A percentile compares a stretch with the other conserved stretches of the same genome.
These are phyloP conservation scores for Siderastrea radians DNA, from an alignment of 92 coral and sea anemone species.

Conservation along the genomic window DNA sequence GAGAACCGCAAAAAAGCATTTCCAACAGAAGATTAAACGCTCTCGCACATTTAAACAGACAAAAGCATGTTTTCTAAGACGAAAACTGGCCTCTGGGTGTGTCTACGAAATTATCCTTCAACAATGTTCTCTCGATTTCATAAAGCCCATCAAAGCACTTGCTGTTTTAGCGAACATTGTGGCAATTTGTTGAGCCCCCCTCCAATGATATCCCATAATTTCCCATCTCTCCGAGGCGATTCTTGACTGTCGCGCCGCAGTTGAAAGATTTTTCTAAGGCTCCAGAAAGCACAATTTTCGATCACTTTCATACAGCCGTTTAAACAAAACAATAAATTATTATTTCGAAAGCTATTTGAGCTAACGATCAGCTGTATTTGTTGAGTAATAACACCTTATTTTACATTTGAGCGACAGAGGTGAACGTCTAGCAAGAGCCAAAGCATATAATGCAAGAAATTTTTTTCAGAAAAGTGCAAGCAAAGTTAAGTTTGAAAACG, in stretches of 20 bases:
- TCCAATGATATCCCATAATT: constrained; percentile 97
- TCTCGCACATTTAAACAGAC: not conserved
- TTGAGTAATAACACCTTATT: not conserved
- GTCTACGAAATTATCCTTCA: constrained; percentile 56
- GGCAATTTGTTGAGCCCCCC: constrained; percentile 86
- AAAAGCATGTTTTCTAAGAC: constrained; percentile 4
- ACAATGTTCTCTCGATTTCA: constrained; percentile 75
- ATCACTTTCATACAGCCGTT: not conserved
- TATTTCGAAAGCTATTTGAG: not conserved
- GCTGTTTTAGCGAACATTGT: constrained; percentile 68
- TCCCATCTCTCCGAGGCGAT: constrained; percentile 51
- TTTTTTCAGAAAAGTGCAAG: not conserved
- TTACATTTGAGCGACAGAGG: not conserved
- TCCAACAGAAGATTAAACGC: constrained; percentile 19
- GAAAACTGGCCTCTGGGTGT: constrained; percentile 43
- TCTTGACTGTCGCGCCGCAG: constrained; percentile 28
- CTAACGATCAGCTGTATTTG: not conserved
- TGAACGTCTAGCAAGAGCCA: not conserved
- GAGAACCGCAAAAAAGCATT: constrained; percentile 9
- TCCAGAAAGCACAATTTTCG: constrained; percentile 5
- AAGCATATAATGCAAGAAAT: too few species aligned
- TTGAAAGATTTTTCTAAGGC: constrained; percentile 9
- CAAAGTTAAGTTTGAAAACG: constrained; percentile 16
- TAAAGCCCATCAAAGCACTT: constrained; percentile 69
- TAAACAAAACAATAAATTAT: not conserved